Conservation (phyloP, 2,888 invertebrate genomes). For the Belgica antarctica region DNA sequence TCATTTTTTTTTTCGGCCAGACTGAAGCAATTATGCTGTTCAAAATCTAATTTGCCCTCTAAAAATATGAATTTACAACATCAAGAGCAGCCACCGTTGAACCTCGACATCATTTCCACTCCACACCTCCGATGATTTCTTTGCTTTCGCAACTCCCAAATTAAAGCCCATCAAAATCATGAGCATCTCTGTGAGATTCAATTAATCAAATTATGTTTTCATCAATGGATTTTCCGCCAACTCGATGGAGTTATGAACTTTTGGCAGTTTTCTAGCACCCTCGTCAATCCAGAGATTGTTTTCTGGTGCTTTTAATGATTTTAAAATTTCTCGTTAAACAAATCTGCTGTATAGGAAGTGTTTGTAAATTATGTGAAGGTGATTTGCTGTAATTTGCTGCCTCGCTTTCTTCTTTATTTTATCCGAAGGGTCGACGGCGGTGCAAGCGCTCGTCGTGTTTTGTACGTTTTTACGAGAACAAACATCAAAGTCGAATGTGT, state of each 20-base stretch:
- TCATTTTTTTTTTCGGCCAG: not conserved
- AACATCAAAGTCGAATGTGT: constrained; percentile 43
- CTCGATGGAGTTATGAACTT: not conserved
- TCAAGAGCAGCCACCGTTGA: not conserved
- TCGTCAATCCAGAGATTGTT: constrained; percentile 32
- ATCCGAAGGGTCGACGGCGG: not conserved
- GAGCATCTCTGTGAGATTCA: constrained; percentile 28
- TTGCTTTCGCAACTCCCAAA: not conserved
- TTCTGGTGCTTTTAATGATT: not conserved
- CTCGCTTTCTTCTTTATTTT: not conserved
- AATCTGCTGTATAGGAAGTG: not conserved
- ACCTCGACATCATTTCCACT: constrained; percentile 43
- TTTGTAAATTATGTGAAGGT: not conserved
- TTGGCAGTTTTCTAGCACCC: constrained; percentile 19
- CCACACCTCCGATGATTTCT: constrained; percentile 32
- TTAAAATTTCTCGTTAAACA: not conserved
- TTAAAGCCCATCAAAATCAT: constrained; percentile 3
- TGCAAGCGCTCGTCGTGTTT: not conserved
- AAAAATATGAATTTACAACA: not conserved
- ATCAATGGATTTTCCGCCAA: not conserved
- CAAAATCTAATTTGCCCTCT: not conserved
- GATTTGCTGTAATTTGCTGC: not conserved
- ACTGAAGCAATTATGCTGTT: constrained; percentile 17
- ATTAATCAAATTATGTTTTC: constrained; percentile 41
- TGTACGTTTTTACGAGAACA: constrained; percentile 18